Evolutionary conservation across 2,888 invertebrate species (phyloP), one percentile per base, ranked within the genome.

Genomic region (Rutpela maculata): DNA sequence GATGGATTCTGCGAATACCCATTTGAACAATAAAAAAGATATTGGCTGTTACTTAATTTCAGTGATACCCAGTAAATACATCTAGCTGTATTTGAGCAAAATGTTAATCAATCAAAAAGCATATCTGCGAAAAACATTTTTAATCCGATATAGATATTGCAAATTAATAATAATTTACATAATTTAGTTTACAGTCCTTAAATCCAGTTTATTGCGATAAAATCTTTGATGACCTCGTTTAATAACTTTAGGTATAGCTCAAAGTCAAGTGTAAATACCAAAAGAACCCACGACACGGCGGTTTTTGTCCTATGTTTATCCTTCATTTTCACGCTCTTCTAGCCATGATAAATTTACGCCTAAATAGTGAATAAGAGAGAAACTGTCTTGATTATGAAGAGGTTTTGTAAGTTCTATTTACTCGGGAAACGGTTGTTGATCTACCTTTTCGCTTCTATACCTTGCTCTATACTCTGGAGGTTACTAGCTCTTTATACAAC

Each of bases 241-340:
- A 43, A 43, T 43, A 43, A 43, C 15, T 43, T 43, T 43, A 43
- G n/a, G n/a, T 10, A 15, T 43, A 43, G 15, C 15, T 43, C 15
- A 38, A 50, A 50, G n/a, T 5, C 15, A n/a, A 50, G 15, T n/a
- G 50, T 50, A n/a, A 50, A 50, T n/a, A 50, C n/a, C n/a, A 50
- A 50, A 50, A 50, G 38, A 50, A 50, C 50, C 81, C 80, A 83
- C 84, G 84, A 84, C 80, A 83, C 84, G 84, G 84, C 83, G 81
- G 81, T 75, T 76, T 83, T 84, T 82, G 80, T 80, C 83, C 81
- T 83, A 84, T 84, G 82, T 85, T 79, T 84, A 85, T 84, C 82
- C 83, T 82, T 81, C 80, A 81, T 84, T 82, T 84, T 84, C 43
- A 18, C 38, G 65, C 82, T 84, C 78, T 78, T 77, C 77, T 78